A percentile compares a stretch with the other conserved stretches of the same genome.
Evolutionary conservation across 2,113 vertebrate species (phyloP).

Genomic region (Eulacestoma nigropectus): DNA sequence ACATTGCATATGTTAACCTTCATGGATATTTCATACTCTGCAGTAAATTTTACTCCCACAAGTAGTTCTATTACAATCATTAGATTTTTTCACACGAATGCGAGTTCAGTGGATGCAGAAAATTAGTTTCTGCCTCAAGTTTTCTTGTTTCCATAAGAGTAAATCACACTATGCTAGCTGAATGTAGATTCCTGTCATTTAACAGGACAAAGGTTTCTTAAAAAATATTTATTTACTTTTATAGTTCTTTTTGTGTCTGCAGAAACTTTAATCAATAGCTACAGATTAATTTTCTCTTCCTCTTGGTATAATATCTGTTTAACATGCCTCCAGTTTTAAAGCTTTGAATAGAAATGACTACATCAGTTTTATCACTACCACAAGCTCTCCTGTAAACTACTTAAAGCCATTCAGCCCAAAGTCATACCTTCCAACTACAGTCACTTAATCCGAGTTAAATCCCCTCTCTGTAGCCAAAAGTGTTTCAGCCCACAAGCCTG

Average conservation of each 20-base stretch:
- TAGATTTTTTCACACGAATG: conserved; percentile 36
- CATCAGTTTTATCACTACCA: not conserved
- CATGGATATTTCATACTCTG: not conserved
- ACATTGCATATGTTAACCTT: not conserved
- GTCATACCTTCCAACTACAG: not conserved
- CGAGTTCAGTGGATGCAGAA: not conserved
- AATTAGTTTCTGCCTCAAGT: conserved; percentile 32
- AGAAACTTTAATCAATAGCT: conserved; percentile 30
- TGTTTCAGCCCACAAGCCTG: not conserved
- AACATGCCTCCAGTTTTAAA: not conserved
- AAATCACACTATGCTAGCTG: not conserved
- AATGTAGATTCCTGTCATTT: conserved; percentile 6
- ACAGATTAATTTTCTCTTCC: conserved; percentile 5
- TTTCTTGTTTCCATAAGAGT: conserved; percentile 10
- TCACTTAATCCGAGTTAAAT: not conserved
- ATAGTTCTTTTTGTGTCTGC: not conserved
- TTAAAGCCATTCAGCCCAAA: not conserved
- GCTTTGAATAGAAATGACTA: not conserved
- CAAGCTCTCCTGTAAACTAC: not conserved
- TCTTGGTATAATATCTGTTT: not conserved
- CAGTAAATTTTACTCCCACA: not conserved
- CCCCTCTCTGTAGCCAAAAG: not conserved
- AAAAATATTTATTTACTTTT: not conserved
- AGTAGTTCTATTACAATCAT: conserved; percentile 24
- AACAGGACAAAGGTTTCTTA: not conserved